These are phyloP conservation scores for Xanthostigma xanthostigma DNA, from an alignment of 2,888 invertebrate genomes.

Conservation along the genomic window DNA sequence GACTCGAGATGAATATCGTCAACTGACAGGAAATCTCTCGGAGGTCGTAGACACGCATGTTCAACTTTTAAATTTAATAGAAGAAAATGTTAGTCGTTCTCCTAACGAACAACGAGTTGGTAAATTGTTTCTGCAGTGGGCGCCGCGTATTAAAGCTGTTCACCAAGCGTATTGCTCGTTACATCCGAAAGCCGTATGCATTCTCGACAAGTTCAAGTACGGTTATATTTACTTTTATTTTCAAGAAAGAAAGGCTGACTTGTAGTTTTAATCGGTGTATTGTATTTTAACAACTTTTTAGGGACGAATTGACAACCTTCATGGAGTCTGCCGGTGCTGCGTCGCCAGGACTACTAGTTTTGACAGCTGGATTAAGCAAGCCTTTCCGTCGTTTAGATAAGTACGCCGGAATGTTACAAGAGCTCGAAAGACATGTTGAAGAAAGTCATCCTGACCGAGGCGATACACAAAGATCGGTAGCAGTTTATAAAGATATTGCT, in stretches of 20 bases:
- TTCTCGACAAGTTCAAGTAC: conserved; percentile 86
- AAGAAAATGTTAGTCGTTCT: conserved; percentile 58
- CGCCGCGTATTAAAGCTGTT: conserved; percentile 65
- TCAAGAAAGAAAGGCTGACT: background rate
- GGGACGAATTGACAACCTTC: conserved; percentile 69
- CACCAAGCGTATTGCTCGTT: conserved; percentile 82
- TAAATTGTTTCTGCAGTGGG: conserved; percentile 75
- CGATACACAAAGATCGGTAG: conserved; percentile 88
- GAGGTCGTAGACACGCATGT: conserved; percentile 79
- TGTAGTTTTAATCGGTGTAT: background rate
- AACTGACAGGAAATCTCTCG: conserved; percentile 75
- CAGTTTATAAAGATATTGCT: conserved; percentile 88
- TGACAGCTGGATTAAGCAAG: conserved; percentile 86
- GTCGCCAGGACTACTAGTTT: conserved; percentile 70
- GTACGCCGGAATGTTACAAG: conserved; percentile 88
- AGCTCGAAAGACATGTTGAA: conserved; percentile 88
- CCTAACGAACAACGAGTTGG: conserved; percentile 75
- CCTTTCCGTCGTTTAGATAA: conserved; percentile 91
- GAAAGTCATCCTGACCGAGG: conserved; percentile 92
- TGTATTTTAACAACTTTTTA: conserved; percentile 21
- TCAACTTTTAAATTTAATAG: conserved; percentile 60
- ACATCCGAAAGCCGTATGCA: conserved; percentile 88
- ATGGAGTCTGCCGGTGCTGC: conserved; percentile 82
- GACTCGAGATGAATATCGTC: conserved; percentile 69
- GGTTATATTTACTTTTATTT: conserved; percentile 17